These are phyloP conservation scores for Acanthochromis polyacanthus DNA, from an alignment of 2,113 vertebrate genomes.

Conservation along the genomic window DNA sequence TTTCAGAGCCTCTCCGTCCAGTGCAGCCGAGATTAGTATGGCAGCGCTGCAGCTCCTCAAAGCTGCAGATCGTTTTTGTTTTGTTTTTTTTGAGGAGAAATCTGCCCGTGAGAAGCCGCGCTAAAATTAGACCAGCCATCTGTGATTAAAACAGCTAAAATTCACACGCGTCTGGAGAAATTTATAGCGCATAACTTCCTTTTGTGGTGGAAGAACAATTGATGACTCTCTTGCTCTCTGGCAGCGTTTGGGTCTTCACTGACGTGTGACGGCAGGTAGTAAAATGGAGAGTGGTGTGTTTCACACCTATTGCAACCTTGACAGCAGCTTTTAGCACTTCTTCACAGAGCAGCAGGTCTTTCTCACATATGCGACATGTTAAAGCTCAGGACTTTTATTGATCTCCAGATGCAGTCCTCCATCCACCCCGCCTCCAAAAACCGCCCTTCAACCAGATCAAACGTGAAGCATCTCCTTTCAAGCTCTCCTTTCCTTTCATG, in stretches of 20 bases:
- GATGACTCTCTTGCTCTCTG: slow-evolving; percentile 14
- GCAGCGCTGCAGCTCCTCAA: slow-evolving; percentile 53
- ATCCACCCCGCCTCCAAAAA: slow-evolving; percentile 39
- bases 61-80: slow-evolving; percentile 61
- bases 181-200: slow-evolving; percentile 39
- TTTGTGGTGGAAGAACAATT: slow-evolving; percentile 44
- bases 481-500: slow-evolving; percentile 71
- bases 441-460: slow-evolving; percentile 72
- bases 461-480: slow-evolving; percentile 65
- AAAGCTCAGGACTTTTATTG: slow-evolving; percentile 72
- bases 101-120: slow-evolving; percentile 68
- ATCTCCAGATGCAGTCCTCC: slow-evolving; percentile 62
- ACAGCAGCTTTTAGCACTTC: slow-evolving; percentile 71
- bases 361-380: slow-evolving; percentile 64
- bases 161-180: slow-evolving; percentile 50
- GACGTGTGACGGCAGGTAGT: slow-evolving; percentile 53
- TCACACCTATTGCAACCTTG: slow-evolving; percentile 70
- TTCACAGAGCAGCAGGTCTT: slow-evolving; percentile 51
- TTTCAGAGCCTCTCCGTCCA: slow-evolving; percentile 42
- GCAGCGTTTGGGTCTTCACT: slow-evolving; percentile 39
- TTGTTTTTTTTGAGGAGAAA: slow-evolving; percentile 58
- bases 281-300: slow-evolving; percentile 63
- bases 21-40: slow-evolving; percentile 67
- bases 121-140: slow-evolving; percentile 79
- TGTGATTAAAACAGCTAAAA: slow-evolving; percentile 80